These are phyloP conservation scores for Acanthurus leucopareius DNA, from an alignment of 2,797 vertebrate genomes.

Conservation along the genomic window DNA sequence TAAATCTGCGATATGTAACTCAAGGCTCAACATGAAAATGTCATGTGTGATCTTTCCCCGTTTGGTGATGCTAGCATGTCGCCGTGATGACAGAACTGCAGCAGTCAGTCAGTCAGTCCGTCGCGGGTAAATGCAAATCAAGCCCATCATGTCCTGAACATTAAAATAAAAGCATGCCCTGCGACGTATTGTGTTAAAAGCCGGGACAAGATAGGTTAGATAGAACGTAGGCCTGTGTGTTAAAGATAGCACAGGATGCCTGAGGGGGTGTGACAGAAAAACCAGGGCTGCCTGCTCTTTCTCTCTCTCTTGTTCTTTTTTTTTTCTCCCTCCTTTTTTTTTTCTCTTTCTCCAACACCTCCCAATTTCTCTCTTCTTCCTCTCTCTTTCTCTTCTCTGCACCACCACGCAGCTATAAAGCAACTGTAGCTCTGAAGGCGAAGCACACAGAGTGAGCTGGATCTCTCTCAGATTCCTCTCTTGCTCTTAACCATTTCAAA, in stretches of 20 bases:
- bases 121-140: conserved; percentile 28
- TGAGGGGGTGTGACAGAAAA: conserved; percentile 78
- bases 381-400: conserved; percentile 62
- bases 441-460: conserved; percentile 55
- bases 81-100: conserved; percentile 4
- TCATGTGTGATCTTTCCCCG: conserved; percentile 8
- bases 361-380: conserved; percentile 36
- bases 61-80: conserved; percentile 14
- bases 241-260: conserved; percentile 81
- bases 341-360: conserved; percentile 66
- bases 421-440: conserved; percentile 68
- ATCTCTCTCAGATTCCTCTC: conserved; percentile 61
- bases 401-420: conserved; percentile 63
- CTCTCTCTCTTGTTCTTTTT: conserved; percentile 37
- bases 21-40: conserved; percentile 14
- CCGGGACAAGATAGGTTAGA: conserved; percentile 74
- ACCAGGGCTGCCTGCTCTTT: conserved; percentile 68
- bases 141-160: conserved; percentile 41
- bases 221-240: conserved; percentile 77
- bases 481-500: conserved; percentile 68
- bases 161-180: conserved; percentile 56
- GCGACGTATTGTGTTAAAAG: conserved; percentile 67
- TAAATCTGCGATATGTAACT: conserved; percentile 13
- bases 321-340: background rate
- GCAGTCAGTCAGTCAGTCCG: background rate